Percentiles rank a stretch among this genome's conserved stretches.
Conservation (phyloP, 2,113 vertebrate species). For the Coturnix japonica region DNA sequence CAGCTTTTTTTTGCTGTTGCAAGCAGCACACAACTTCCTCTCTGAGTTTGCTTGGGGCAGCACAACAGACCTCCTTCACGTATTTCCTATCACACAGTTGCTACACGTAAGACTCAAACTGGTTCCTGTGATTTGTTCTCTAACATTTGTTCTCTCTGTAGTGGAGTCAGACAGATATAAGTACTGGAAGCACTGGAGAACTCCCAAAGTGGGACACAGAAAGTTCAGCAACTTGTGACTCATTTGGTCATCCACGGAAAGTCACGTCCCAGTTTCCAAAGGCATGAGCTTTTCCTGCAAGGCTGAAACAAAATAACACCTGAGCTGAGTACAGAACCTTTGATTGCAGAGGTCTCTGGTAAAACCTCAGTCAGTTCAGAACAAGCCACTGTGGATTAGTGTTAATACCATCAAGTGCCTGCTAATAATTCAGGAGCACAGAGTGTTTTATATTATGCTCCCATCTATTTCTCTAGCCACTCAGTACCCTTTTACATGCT, state of each 20-base stretch:
- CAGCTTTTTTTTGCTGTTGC: not conserved
- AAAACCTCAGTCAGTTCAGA: not conserved
- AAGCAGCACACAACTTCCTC: not conserved
- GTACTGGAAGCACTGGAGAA: not conserved
- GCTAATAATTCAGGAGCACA: not conserved
- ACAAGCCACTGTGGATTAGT: fast-evolving
- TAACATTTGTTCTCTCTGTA: not conserved
- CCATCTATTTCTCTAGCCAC: not conserved
- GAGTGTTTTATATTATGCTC: not conserved
- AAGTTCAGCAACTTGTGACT: not conserved
- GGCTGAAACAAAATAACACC: not conserved
- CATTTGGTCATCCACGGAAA: not conserved
- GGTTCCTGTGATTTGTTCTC: not conserved
- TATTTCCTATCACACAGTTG: not conserved
- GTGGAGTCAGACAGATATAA: not conserved
- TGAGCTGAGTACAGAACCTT: not conserved
- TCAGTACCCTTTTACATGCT: not conserved
- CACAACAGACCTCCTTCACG: not conserved
- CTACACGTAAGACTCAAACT: not conserved
- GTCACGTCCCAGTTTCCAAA: not conserved
- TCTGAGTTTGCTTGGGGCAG: not conserved
- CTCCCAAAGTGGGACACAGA: not conserved
- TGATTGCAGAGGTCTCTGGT: not conserved
- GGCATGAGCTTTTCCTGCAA: not conserved
- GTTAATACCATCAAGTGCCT: not conserved